Base-by-base conservation (phyloP, 2,888 invertebrate genomes). In the Buathra laborator region DNA sequence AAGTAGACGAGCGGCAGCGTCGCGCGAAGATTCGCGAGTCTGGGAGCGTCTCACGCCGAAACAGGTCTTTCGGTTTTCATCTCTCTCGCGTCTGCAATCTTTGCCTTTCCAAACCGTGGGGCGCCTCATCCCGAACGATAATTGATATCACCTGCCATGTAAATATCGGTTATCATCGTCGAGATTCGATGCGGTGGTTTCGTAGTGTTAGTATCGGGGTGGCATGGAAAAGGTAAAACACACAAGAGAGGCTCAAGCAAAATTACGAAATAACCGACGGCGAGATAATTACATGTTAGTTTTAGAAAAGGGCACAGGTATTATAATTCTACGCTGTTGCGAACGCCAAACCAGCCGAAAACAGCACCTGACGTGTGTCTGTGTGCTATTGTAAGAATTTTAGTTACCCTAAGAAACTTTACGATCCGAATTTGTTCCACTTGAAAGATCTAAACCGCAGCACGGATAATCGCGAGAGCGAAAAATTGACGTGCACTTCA, bases 271-370 rank as follows among this genome's bases (percentile, higher is more conserved):
- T 91, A 91, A 92, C 91, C 89, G 91, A 87, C 90, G 90, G 90
- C 89, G 91, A 89, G 92, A 93, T 94, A 93, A 94, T 93, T 93
- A 93, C 92, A 93, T 94, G 93, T 94, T 93, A 93, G 93, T 94
- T 94, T 94, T 94, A 93, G 93, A 93, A 93, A 93, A 93, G 90
- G 88, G 88, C 87, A 87, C 86, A 85, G 87, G 91, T 90, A 84
- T 85, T 85, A 92, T 92, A 90, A 93, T 93, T 91, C 90, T 89
- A 91, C 90, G 89, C 89, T 90, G 75, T 72, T 72, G 72, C 62
- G 81, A 74, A 56, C 32, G 75, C 29, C 51, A 59, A 78, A 68
- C 72, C 77, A 56, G 70, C 37, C 84, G 83, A 64, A 67, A 84
- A 85, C 81, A 53, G 83, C 82, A 80, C 85, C 78, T 75, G 74